Evolutionary conservation across 2,888 invertebrate species (phyloP), one percentile per base, ranked within the genome.

Genomic region (Athrips mouffetella): DNA sequence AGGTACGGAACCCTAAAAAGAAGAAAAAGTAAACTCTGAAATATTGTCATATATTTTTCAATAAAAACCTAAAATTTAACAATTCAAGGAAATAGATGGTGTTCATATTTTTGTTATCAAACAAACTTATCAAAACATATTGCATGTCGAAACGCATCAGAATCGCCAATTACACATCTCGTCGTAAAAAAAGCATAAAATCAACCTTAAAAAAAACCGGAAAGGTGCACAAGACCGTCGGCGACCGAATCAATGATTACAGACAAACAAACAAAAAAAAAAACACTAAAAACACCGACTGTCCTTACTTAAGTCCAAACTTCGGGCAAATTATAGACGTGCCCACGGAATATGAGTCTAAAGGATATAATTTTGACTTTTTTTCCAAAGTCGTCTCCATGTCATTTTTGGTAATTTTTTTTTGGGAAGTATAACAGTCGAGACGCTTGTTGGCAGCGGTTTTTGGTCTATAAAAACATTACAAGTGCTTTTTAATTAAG

Each of bases 281-380:
- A 60, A 13, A 10, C n/a, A n/a, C n/a, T 2, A 73, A 66, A 72
- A 70, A 72, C 71, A 70, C 58, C 58, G 18, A 11, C 55, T 63
- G 69, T 66, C 69, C 63, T 65, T 63, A 52, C 68, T 69, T 77
- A 81, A 80, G 76, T 62, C 68, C 59, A 80, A 81, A 82, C 23
- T 40, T 25, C 76, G 70, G 63, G 67, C 59, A 82, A 83, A 83
- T 82, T 83, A 82, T 80, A 83, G 59, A 57, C 57, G 53, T 57
- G 48, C 47, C 52, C 51, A 65, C 70, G 67, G 69, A 68, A 62
- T 67, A 57, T 60, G 54, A 58, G 45, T 62, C 51, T 54, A 51
- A 55, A 57, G 55, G 60, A 54, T 60, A 56, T 63, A 67, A 67
- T 66, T 67, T 66, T 47, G 56, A 47, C 60, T 60, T 55, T 66